Conservation (phyloP, 2,888 invertebrate species). For the Nemapogon koenigi region DNA sequence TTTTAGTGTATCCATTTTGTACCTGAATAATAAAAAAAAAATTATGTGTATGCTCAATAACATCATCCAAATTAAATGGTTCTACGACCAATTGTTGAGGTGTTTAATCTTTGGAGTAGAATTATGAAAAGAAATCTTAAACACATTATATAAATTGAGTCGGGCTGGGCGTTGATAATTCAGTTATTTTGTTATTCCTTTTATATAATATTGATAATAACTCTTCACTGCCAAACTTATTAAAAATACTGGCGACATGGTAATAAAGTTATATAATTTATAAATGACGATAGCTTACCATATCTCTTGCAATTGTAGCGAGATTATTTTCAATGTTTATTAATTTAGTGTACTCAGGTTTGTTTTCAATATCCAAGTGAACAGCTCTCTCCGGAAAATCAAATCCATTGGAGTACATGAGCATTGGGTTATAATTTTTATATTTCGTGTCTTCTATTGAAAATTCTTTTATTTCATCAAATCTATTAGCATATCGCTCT, state of each 20-base stretch:
- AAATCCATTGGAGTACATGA: constrained; percentile 69
- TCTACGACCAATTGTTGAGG: no score
- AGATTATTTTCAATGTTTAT: constrained; percentile 42
- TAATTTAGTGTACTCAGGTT: constrained; percentile 25
- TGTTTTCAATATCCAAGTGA: constrained; percentile 35
- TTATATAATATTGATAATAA: no score
- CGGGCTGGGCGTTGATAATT: no score
- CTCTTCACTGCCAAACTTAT: no score
- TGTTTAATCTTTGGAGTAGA: no score
- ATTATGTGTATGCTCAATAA: no score
- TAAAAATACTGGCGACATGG: no score
- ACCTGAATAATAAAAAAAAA: constrained; percentile 28
- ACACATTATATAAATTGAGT: no score
- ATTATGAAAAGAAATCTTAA: no score
- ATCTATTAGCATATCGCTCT: constrained; percentile 72
- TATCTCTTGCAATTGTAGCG: constrained; percentile 28
- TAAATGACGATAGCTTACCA: constrained; percentile 42
- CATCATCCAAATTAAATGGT: no score
- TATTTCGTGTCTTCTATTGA: constrained; percentile 53
- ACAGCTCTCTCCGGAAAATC: constrained; percentile 64
- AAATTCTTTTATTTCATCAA: constrained; percentile 63
- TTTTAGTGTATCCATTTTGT: constrained; percentile 38
- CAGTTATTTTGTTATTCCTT: no score
- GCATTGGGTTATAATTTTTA: constrained; percentile 64
- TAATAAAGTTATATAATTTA: no score